Evolutionary conservation across 2,113 vertebrate genomes (phyloP).

Genomic region (Corapipo altera): DNA sequence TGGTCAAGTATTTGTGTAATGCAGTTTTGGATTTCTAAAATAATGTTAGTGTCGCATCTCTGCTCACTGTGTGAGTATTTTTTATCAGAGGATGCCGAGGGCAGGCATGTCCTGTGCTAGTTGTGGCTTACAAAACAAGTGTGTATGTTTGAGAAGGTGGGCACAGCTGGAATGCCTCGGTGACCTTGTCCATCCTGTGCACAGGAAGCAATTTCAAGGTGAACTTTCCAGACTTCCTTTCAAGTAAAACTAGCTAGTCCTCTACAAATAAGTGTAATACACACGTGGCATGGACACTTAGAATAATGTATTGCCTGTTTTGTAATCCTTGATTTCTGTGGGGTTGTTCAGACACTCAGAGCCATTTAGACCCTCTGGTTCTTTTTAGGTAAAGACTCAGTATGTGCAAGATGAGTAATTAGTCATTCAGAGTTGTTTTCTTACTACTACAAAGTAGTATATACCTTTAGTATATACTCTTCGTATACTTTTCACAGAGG

Average conservation of each 20-base stretch:
- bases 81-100: neutral
- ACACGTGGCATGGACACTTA: neutral
- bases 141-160: neutral
- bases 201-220: neutral
- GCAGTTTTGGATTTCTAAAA: neutral
- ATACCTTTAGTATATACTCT: neutral
- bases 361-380: neutral
- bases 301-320: neutral
- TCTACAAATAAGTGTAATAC: neutral
- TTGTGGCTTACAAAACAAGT: neutral
- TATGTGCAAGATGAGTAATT: neutral
- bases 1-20: neutral
- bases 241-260: neutral
- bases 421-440: neutral
- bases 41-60: neutral
- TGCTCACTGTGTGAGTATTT: neutral
- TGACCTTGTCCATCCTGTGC: neutral
- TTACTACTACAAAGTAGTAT: neutral
- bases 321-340: neutral
- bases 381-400: neutral
- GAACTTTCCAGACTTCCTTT: neutral
- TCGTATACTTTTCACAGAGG: neutral
- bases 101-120: neutral
- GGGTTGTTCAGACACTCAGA: neutral
- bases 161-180: neutral